These are phyloP conservation scores for Cryptoprocta ferox DNA, from an alignment of 2,797 vertebrate species.

Conservation along the genomic window DNA sequence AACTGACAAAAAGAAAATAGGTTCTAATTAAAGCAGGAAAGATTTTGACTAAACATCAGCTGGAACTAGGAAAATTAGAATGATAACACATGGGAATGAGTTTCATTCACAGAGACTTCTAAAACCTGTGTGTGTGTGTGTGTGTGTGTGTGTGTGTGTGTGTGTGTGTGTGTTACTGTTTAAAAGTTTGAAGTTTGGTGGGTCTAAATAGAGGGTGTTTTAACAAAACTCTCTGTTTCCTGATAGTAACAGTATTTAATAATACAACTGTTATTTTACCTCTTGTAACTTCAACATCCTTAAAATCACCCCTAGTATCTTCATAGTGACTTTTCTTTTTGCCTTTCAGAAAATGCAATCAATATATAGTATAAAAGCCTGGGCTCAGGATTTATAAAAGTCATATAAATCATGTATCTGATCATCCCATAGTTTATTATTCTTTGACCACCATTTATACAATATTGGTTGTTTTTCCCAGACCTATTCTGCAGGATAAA, in stretches of 20 bases:
- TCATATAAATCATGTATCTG: conserved; percentile 13
- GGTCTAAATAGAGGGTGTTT: conserved; percentile 6
- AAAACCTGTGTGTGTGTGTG: background rate
- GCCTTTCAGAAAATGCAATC: conserved; percentile 33
- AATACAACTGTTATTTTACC: background rate
- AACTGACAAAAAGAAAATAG: conserved; percentile 13
- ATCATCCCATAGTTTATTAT: background rate
- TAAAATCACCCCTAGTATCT: conserved; percentile 21
- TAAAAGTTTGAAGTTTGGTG: background rate
- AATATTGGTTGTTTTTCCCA: background rate
- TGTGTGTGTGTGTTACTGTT: background rate
- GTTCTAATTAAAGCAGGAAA: conserved; percentile 44
- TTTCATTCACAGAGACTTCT: background rate
- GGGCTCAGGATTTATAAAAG: conserved; percentile 39
- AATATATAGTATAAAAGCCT: background rate
- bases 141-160: background rate
- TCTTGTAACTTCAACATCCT: background rate
- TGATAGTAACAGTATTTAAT: background rate
- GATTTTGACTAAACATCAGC: background rate
- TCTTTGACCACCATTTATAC: background rate
- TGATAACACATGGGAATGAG: background rate
- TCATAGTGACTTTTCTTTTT: background rate
- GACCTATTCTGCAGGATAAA: background rate
- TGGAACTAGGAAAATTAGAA: conserved; percentile 42
- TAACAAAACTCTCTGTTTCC: background rate